These are phyloP conservation scores for Stictocephala bisonia DNA, from an alignment of 2,888 invertebrate species.

Conservation along the genomic window DNA sequence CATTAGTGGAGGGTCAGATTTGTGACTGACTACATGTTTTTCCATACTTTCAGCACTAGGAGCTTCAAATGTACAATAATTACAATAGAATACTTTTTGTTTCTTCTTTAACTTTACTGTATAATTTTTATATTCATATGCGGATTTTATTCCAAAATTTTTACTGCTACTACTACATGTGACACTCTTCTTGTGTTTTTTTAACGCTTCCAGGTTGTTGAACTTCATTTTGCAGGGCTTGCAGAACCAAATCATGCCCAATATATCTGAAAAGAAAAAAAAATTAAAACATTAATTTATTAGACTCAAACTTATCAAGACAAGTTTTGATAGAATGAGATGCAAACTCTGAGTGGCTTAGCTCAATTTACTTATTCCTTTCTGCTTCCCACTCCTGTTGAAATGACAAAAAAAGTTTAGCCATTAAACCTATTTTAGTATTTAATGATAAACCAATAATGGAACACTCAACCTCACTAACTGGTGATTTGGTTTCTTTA, in stretches of 20 bases:
- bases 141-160: slow-evolving; percentile 5
- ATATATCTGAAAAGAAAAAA: slow-evolving; percentile 4
- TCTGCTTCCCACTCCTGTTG: no score
- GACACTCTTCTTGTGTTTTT: neutral
- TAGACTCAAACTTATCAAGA: no score
- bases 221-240: neutral
- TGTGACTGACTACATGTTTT: slow-evolving; percentile 5
- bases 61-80: slow-evolving; percentile 1
- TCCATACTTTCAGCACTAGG: neutral
- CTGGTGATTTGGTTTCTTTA: no score
- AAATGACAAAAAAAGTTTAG: no score
- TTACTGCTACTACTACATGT: neutral
- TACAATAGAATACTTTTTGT: slow-evolving; percentile 27
- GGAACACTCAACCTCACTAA: no score
- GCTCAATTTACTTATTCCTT: no score
- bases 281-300: no score
- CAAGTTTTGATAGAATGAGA: no score
- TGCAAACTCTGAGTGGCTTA: no score
- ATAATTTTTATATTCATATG: slow-evolving; percentile 10
- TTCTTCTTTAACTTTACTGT: slow-evolving; percentile 13
- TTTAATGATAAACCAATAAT: no score
- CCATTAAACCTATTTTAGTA: no score
- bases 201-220: neutral
- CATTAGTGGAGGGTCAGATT: slow-evolving; percentile 10
- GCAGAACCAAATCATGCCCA: slow-evolving; percentile 10